Conservation (phyloP, 2,113 vertebrate genomes). For the Dendropsophus ebraccatus region DNA sequence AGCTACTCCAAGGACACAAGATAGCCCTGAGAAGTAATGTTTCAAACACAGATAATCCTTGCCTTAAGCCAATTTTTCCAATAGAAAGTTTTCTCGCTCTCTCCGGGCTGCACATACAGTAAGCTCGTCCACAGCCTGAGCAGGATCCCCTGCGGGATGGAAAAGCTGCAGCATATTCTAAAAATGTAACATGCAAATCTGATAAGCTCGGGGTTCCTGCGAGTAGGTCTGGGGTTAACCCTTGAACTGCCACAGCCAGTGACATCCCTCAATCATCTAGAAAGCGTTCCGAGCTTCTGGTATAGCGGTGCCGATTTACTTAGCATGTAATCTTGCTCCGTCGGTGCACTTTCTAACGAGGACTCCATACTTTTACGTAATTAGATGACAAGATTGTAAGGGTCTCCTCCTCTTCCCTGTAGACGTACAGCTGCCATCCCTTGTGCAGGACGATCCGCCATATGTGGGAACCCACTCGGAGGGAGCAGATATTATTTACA, state of each 20-base stretch:
- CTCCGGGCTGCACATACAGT: conserved; percentile 49
- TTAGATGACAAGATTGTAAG: neutral
- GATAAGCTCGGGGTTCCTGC: conserved; percentile 43
- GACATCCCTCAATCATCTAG: neutral
- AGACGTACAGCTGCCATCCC: conserved; percentile 43
- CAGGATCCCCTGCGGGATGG: conserved; percentile 52
- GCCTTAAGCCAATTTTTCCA: conserved; percentile 59
- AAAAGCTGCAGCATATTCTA: conserved; percentile 53
- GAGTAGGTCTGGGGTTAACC: conserved; percentile 23
- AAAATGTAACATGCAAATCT: conserved; percentile 55
- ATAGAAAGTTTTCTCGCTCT: conserved; percentile 57
- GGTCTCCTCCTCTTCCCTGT: conserved; percentile 12
- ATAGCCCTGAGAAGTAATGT: conserved; percentile 58
- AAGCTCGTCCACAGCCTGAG: conserved; percentile 48
- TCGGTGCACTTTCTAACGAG: neutral
- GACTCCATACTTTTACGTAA: neutral
- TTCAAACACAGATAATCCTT: conserved; percentile 59
- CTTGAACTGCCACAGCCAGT: conserved; percentile 19
- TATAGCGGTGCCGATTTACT: neutral
- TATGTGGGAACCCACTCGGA: neutral
- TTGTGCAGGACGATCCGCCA: neutral
- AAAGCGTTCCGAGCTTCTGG: too few relatives aligned
- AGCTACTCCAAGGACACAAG: conserved; percentile 58
- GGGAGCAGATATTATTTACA: conserved; percentile 60
- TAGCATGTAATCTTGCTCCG: neutral